A percentile compares a stretch with the other conserved stretches of the same genome.
Evolutionary conservation across 2,113 vertebrate species (phyloP).

Genomic region (Oreochromis niloticus): DNA sequence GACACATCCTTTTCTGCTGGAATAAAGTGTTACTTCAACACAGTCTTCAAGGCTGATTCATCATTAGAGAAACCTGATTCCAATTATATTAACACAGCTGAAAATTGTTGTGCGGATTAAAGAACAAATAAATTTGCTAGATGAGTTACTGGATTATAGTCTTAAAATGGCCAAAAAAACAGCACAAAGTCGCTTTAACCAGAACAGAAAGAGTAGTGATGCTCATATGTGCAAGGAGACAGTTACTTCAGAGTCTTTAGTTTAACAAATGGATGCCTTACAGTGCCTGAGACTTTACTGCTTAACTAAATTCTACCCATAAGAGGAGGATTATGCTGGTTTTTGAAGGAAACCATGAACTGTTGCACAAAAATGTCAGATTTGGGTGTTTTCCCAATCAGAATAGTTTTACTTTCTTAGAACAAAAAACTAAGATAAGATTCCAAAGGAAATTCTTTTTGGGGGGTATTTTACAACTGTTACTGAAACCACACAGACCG

Average conservation of each 20-base stretch:
- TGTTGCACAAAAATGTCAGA: neutral
- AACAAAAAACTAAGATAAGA: neutral
- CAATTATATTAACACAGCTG: neutral
- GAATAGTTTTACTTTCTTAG: neutral
- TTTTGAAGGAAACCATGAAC: neutral
- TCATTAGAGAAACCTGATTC: neutral
- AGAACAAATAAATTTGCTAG: accelerated
- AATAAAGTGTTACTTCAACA: accelerated
- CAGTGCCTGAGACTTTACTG: neutral
- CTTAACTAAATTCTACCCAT: neutral
- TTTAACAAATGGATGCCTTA: neutral
- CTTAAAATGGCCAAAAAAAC: neutral
- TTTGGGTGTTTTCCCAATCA: neutral
- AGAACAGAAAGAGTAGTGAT: neutral
- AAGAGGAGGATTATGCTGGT: neutral
- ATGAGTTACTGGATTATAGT: neutral
- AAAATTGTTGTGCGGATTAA: neutral
- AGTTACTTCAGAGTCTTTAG: neutral
- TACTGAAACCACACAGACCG: neutral
- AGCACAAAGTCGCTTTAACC: neutral
- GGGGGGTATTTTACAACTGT: neutral
- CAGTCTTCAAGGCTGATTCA: neutral
- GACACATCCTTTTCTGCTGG: neutral
- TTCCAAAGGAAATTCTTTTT: neutral
- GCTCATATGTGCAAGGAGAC: neutral